Conservation (phyloP, 2,113 vertebrate species). For the Ranitomeya variabilis region DNA sequence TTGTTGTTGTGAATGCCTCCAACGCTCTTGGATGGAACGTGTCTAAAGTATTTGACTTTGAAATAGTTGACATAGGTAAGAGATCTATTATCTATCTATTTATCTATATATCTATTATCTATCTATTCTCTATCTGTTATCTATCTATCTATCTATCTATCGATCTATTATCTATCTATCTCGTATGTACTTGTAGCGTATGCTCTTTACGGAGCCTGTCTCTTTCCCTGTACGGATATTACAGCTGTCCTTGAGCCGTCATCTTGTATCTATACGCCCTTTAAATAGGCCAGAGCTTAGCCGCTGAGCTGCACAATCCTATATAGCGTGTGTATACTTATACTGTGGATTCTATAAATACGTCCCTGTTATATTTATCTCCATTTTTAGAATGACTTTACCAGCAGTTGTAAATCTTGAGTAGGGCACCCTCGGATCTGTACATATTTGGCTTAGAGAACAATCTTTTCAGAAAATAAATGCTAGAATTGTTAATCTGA, state of each 20-base stretch:
- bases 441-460: background rate
- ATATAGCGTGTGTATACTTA: slow-evolving; percentile 2
- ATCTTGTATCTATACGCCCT: background rate
- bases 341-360: background rate
- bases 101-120: too few relatives aligned
- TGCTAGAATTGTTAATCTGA: too few relatives aligned
- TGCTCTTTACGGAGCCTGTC: background rate
- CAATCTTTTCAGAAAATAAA: too few relatives aligned
- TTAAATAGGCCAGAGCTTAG: slow-evolving; percentile 14
- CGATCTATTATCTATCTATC: too few relatives aligned
- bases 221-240: background rate
- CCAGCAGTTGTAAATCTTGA: background rate
- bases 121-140: too few relatives aligned
- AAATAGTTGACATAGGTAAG: slow-evolving; percentile 88
- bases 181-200: too few relatives aligned
- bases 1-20: slow-evolving; percentile 85
- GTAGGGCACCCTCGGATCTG: background rate
- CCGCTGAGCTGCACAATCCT: background rate
- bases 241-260: slow-evolving; percentile 1
- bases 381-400: background rate
- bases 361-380: background rate
- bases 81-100: background rate
- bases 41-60: slow-evolving; percentile 80
- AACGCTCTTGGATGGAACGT: slow-evolving; percentile 80
- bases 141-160: too few relatives aligned